Conservation (phyloP, 2,888 invertebrate species). For the Eristalis pertinax region DNA sequence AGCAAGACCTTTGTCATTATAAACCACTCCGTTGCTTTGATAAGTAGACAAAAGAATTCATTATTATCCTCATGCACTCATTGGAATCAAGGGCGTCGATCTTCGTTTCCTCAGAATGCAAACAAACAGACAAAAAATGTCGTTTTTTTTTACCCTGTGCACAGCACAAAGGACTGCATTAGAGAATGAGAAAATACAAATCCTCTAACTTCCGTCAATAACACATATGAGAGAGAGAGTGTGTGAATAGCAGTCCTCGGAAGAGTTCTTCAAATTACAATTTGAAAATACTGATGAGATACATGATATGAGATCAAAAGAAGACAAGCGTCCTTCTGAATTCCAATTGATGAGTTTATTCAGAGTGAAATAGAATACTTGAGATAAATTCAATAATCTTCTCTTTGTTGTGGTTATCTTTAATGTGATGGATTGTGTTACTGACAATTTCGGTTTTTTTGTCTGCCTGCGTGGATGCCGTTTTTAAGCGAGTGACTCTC, state of each 20-base stretch:
- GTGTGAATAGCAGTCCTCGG: background rate
- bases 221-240: background rate
- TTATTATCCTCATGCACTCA: constrained; percentile 11
- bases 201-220: background rate
- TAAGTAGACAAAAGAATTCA: constrained; percentile 19
- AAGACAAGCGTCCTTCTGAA: background rate
- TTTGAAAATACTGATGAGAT: constrained; percentile 11
- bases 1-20: constrained; percentile 23
- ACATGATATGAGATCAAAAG: constrained; percentile 7
- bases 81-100: constrained; percentile 7
- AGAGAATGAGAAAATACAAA: constrained; percentile 20
- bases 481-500: too few species aligned
- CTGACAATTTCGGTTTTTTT: too few species aligned
- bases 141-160: background rate
- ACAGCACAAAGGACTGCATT: constrained; percentile 26
- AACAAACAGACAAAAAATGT: background rate
- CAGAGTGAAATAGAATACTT: background rate
- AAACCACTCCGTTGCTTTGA: constrained; percentile 6
- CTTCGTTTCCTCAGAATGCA: background rate
- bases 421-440: too few species aligned
- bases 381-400: background rate
- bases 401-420: background rate
- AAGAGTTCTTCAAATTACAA: constrained; percentile 5
- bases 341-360: background rate
- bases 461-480: too few species aligned